Base-by-base conservation (phyloP, 2,113 vertebrate genomes). In the Apteryx mantelli region DNA sequence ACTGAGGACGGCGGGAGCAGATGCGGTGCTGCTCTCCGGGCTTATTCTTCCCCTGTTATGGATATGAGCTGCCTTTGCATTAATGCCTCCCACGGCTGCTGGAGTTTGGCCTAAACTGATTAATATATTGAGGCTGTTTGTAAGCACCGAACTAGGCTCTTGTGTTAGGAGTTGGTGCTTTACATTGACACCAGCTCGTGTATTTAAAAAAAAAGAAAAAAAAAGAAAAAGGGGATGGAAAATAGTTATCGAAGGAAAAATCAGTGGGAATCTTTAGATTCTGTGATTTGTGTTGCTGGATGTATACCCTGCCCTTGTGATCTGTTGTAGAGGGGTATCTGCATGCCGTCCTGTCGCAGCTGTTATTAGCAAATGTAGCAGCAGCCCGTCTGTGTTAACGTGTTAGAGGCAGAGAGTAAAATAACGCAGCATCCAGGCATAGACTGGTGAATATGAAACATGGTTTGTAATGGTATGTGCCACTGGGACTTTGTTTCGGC, bases 1-100 rank as follows among this genome's bases (percentile, higher is more conserved):
- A 91, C 92, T 87, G 91, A 95, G 90, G 93, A 97, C 88, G 93
- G 61, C 89, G 83, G 85, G 92, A 97, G 96, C 98, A 98, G 97
- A 97, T 97, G 97, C 91, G 89, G 88, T 78, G 82, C 68, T 87
- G 89, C 91, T 95, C 6, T 94, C 92, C 18, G 3, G 88, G 89
- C 70, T 88, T 92, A 64, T 86, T 94, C 88, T 65, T 36, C 70
- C 77, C 60, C 82, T 88, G 2, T 53, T 89, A 52, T 38, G 70
- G 91, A 70, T 92, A 78, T 1, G 46, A 85, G 63, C 83, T 95
- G 86, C 71, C 58, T 91, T 82, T 79, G 73, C 93, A 65, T 93
- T 93, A 85, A 96, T 92, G 86, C 82, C 71, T 84, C 58, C 3
- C 0, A 5, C 53, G 76, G 38, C 32, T 76, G 7, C 66, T 91